phyloP scores from a whole-genome alignment of 35 echinoderm and acorn worm species.

The Ptychodera flava region DNA sequence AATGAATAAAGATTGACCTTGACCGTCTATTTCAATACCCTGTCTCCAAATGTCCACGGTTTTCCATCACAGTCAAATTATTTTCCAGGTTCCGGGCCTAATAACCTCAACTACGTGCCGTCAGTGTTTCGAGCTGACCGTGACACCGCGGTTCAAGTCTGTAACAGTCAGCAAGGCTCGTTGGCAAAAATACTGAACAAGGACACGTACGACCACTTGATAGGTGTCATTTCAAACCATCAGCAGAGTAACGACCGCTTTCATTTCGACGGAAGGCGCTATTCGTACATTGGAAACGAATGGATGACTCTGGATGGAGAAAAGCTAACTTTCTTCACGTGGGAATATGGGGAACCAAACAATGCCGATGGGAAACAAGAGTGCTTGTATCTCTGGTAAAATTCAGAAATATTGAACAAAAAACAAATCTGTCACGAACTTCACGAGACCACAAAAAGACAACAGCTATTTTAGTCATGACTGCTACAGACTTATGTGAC shows the following conservation, averaged over 20 bases:
- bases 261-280: background rate
- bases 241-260: background rate
- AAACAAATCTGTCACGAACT: no score
- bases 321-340: background rate
- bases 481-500: background rate
- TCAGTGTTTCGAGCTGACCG: background rate
- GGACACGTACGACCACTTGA: background rate
- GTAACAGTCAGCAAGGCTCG: background rate
- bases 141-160: background rate
- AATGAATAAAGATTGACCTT: no score
- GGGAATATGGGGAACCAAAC: background rate
- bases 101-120: background rate
- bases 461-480: background rate
- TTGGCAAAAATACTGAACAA: background rate
- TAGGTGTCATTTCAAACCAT: background rate
- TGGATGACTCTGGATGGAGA: background rate
- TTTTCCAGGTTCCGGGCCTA: background rate
- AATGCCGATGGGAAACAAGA: background rate
- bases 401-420: no score
- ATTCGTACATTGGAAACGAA: background rate
- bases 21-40: no score
- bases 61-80: no score
- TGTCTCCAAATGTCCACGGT: no score
- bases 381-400: background rate
- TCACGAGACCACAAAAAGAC: no score